Base-by-base conservation (phyloP, 2,113 vertebrate species). In the Engraulis encrasicolus region DNA sequence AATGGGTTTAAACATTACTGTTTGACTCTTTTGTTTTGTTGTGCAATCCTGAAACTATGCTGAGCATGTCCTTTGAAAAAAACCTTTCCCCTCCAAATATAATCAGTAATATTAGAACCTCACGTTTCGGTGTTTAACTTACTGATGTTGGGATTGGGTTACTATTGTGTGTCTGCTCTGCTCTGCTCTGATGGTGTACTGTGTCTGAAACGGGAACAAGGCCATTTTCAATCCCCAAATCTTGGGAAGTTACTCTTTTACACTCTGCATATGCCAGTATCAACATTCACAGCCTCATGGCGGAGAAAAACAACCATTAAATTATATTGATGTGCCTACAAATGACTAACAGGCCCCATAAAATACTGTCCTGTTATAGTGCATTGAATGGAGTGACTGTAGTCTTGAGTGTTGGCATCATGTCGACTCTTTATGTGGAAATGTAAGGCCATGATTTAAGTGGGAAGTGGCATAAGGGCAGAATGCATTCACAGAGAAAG, bases 1-100 rank as follows among this genome's bases (percentile, higher is more conserved):
- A 94, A 94, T 88, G 83, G 38, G 90, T 92, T 92, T 90, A 88
- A 94, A 93, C 84, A 74, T 66, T 27, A 17, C 66, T 34, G 66
- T 17, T 36, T 1, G 66, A 34, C 66, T 74, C 66, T 71, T 71
- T 27, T 71, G 14, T 71, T 71, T 71, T 74, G 66, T 74, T 74
- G 31, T 74, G 66, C 12, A 36, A 34, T 34, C 31, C 66, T 74
- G 66, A 74, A 36, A 74, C 40, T 74, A 74, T 74, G 66, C 66
- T 74, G 66, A 36, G 66, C 66, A 74, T 74, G 66, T 74, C 15
- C 66, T 74, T 31, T 36, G 11, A 14, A 74, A 36, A 74, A 82
- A 9, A 20, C 0, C 2, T 49, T 74, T 45, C 40, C 31, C 81
- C n/a, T 50, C 81, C 34, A 45, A 34, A 79, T 37, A 61, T 38